Base-by-base conservation (phyloP, 2,888 invertebrate species). In the Ichneumoninae sp. region DNA sequence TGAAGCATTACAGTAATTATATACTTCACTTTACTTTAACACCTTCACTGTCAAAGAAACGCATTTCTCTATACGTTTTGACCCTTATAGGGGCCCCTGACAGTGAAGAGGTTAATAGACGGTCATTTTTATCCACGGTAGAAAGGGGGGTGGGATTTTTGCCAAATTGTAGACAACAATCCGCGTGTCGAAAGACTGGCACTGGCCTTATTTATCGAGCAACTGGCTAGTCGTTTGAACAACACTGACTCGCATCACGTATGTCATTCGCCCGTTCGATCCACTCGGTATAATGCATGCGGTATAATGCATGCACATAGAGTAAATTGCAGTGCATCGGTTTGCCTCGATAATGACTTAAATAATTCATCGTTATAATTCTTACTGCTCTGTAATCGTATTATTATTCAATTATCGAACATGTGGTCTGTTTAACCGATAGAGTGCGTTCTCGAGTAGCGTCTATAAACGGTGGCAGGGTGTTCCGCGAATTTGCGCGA, bases 331-430 rank as follows among this genome's bases (percentile, higher is more conserved):
- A 88, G 89, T 85, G 77, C 80, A 85, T 78, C 40, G 80, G 77
- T 81, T 88, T 86, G 83, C 81, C 83, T 77, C 33, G 83, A 80
- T 80, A 88, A 88, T 87, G 82, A 79, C 82, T 86, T 89, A 86
- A 89, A 90, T 91, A 88, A 91, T 90, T 86, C 88, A 89, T 84
- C 86, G 87, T 87, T 88, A 90, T 90, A 88, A 87, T 90, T 86
- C 80, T 88, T 54, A 69, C 87, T 66, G 86, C 83, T 83, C 82
- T 54, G 85, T 88, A 88, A 91, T 90, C 88, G 90, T 89, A 86
- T 88, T 89, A 90, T 90, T 90, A 88, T 89, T 90, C 87, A 88
- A 91, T 91, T 90, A 91, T 89, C 88, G 87, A 88, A 85, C 74
- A 83, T 80, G 57, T 30, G 79, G 54, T 7, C 44, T 44, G 65